Conservation (phyloP, 2,797 vertebrate species). For the Phoxinus dragarum region DNA sequence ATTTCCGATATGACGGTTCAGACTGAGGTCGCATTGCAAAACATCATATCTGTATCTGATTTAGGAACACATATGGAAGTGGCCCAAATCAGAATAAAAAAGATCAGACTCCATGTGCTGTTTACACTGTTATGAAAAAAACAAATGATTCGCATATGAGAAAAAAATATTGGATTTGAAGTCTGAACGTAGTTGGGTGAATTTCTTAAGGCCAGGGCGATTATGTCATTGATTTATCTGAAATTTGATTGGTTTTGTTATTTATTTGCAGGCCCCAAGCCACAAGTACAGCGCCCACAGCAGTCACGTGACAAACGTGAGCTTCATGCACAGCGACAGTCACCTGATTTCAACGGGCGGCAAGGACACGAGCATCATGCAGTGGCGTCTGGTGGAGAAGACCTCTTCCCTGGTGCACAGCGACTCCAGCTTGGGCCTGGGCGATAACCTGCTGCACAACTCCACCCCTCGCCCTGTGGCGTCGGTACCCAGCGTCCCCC, state of each 20-base stretch:
- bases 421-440: conserved; percentile 65
- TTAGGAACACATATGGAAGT: neutral
- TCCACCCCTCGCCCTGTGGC: conserved; percentile 67
- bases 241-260: neutral
- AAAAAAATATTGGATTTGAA: too few relatives aligned
- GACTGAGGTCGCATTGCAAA: neutral
- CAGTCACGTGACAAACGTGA: conserved; percentile 98
- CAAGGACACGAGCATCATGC: conserved; percentile 97
- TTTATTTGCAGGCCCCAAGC: conserved; percentile 87
- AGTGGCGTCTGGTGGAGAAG: conserved; percentile 94
- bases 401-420: conserved; percentile 60
- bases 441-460: conserved; percentile 71
- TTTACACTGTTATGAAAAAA: neutral
- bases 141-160: neutral
- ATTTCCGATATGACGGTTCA: neutral
- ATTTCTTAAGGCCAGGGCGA: neutral
- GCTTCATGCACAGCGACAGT: conserved; percentile 88
- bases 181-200: neutral
- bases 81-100: neutral
- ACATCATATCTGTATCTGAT: neutral
- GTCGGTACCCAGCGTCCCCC: conserved; percentile 36
- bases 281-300: conserved; percentile 97
- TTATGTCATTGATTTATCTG: neutral
- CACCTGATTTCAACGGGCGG: conserved; percentile 96
- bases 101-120: neutral